phyloP scores from a whole-genome alignment of 2,797 vertebrate genomes.

The Limosa lapponica region DNA sequence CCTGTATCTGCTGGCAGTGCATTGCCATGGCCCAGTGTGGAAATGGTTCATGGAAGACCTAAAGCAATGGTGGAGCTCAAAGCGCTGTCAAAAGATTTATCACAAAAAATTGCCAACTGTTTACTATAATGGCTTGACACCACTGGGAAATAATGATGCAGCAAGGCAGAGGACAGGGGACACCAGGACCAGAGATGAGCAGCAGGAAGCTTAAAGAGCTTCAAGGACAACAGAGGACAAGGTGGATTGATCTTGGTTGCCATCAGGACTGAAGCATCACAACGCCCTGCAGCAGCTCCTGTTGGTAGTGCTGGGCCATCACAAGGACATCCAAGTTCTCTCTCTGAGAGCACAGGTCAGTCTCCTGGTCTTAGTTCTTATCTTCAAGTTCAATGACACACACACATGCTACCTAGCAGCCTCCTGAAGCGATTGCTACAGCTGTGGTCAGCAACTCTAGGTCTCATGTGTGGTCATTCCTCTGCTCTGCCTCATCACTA shows the following conservation, averaged over 20 bases:
- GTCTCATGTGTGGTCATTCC: fast-evolving
- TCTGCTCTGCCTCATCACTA: background rate
- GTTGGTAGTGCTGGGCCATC: background rate
- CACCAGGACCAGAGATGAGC: fast-evolving
- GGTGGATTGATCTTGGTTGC: background rate
- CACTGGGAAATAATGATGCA: background rate
- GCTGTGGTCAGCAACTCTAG: background rate
- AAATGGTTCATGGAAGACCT: background rate
- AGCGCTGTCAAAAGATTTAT: background rate
- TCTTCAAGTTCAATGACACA: background rate
- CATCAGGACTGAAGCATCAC: background rate
- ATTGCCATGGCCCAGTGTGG: background rate
- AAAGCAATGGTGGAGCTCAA: background rate
- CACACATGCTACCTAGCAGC: fast-evolving
- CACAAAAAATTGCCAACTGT: fast-evolving
- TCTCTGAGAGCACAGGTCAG: background rate
- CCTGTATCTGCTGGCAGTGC: background rate
- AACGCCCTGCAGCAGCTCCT: background rate
- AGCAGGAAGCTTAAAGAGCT: background rate
- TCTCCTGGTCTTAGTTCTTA: background rate
- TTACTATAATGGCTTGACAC: background rate
- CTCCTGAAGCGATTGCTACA: fast-evolving
- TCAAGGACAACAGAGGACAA: background rate
- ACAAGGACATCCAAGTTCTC: background rate
- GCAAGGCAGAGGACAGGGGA: background rate